phyloP scores from a whole-genome alignment of 1,140 invertebrate genomes.

The Zaprionus africanus region DNA sequence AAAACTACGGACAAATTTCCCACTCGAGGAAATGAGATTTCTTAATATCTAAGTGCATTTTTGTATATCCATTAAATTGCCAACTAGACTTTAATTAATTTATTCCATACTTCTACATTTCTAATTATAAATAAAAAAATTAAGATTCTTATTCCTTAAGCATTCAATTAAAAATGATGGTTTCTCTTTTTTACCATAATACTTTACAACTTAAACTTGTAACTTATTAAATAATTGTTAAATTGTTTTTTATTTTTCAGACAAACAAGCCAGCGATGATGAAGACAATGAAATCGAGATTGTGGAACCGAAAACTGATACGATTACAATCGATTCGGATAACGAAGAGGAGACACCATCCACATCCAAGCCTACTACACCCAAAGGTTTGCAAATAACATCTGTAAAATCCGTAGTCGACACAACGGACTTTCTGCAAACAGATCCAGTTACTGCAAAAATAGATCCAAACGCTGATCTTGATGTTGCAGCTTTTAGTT shows the following conservation, averaged over 20 bases:
- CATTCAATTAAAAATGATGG: background rate
- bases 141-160: conserved; percentile 1
- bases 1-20: conserved; percentile 68
- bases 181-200: background rate
- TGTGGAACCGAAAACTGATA: conserved; percentile 81
- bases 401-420: conserved; percentile 53
- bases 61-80: conserved; percentile 4
- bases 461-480: conserved; percentile 23
- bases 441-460: conserved; percentile 6
- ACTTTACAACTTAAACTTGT: background rate
- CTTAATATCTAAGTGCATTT: conserved; percentile 52
- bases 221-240: conserved; percentile 10
- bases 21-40: conserved; percentile 75
- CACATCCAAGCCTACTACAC: background rate
- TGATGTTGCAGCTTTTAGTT: conserved; percentile 71
- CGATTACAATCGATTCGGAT: conserved; percentile 83
- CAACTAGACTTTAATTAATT: conserved; percentile 27
- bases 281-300: conserved; percentile 84
- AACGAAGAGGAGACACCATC: conserved; percentile 71
- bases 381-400: conserved; percentile 52
- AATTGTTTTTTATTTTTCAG: conserved; percentile 44
- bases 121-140: conserved; percentile 37
- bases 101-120: conserved; percentile 24
- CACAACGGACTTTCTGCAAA: background rate
- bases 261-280: conserved; percentile 83